phyloP scores from a whole-genome alignment of 2,888 invertebrate genomes.

The Amphipoea lucens region DNA sequence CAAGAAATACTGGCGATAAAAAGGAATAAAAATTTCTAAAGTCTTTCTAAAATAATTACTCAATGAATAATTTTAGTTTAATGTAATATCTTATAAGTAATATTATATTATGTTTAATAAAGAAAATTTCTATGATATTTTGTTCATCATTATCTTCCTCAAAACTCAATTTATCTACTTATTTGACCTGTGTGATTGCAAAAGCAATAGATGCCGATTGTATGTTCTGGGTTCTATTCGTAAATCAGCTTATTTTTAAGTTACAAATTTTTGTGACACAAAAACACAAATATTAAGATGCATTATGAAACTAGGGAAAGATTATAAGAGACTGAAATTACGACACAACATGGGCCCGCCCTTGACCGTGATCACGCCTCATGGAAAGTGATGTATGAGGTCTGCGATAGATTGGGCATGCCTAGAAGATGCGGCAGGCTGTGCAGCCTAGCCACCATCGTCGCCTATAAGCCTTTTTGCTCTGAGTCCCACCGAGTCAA shows the following conservation, averaged over 20 bases:
- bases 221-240: background rate
- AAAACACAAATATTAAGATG: background rate
- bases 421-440: background rate
- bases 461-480: background rate
- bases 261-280: background rate
- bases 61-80: constrained; percentile 73
- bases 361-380: background rate
- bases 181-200: background rate
- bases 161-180: background rate
- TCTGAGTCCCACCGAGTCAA: background rate
- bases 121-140: constrained; percentile 66
- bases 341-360: background rate
- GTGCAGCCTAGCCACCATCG: background rate
- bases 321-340: background rate
- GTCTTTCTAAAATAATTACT: constrained; percentile 72
- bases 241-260: background rate
- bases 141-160: constrained; percentile 37
- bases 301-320: background rate
- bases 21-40: constrained; percentile 79
- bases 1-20: constrained; percentile 85
- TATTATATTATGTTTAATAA: constrained; percentile 73
- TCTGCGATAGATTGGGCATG: background rate
- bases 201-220: background rate
- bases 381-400: background rate
- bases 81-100: constrained; percentile 72